Conservation (phyloP, 2,797 vertebrate species). For the Sebastes variabilis region DNA sequence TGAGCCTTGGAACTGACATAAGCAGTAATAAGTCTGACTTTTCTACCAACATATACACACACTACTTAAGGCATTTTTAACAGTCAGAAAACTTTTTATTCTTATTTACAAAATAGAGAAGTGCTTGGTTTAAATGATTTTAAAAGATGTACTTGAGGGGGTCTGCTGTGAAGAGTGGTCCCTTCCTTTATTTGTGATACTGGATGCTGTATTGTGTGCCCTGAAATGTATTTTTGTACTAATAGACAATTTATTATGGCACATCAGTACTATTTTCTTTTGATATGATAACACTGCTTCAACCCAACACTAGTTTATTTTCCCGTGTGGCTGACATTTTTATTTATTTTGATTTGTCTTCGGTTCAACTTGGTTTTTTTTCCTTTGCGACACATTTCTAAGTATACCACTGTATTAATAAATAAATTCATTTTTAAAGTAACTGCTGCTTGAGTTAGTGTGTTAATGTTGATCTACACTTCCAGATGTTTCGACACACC, state of each 20-base stretch:
- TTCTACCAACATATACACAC: conserved; percentile 89
- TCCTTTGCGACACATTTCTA: conserved; percentile 97
- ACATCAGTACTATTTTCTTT: conserved; percentile 96
- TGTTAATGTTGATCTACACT: conserved; percentile 4
- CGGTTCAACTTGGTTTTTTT: conserved; percentile 75
- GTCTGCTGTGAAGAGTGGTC: conserved; percentile 92
- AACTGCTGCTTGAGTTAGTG: conserved; percentile 53
- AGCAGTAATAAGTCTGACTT: conserved; percentile 97
- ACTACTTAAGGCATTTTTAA: conserved; percentile 96
- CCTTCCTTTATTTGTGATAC: conserved; percentile 99
- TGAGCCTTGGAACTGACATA: conserved; percentile 98
- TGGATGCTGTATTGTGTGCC: conserved; percentile 98
- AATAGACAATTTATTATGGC: conserved; percentile 99
- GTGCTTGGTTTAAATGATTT: conserved; percentile 95
- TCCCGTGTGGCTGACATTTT: conserved; percentile 89
- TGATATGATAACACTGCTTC: conserved; percentile 96
- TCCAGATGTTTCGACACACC: conserved; percentile 47
- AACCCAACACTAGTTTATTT: conserved; percentile 89
- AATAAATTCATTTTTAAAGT: conserved; percentile 99
- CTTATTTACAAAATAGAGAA: conserved; percentile 87
- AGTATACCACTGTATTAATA: conserved; percentile 93
- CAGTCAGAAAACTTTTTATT: conserved; percentile 96
- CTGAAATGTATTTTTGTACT: conserved; percentile 99
- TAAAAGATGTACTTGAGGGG: conserved; percentile 91
- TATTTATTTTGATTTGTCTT: conserved; percentile 80